These are phyloP conservation scores for Dendrolimus houi DNA, from an alignment of 2,888 invertebrate species.

Conservation along the genomic window DNA sequence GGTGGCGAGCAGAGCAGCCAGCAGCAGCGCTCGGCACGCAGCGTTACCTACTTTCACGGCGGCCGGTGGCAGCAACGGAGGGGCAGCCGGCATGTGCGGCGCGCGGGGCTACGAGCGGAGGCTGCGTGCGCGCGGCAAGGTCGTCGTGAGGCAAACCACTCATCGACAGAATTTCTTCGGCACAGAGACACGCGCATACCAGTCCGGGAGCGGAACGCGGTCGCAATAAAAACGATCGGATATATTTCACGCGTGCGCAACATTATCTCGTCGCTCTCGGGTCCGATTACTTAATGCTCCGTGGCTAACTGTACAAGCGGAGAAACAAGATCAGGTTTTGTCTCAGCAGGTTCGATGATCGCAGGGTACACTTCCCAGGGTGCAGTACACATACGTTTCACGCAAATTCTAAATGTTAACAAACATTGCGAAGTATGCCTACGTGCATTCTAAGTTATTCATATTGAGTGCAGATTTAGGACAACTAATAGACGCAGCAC, in stretches of 20 bases:
- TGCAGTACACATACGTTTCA: slow-evolving; percentile 21
- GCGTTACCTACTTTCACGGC: slow-evolving; percentile 68
- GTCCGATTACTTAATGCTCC: slow-evolving; percentile 72
- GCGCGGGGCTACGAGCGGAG: slow-evolving; percentile 20
- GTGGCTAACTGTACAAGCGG: slow-evolving; percentile 66
- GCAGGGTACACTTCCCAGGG: slow-evolving; percentile 44
- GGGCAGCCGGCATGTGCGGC: slow-evolving; percentile 20
- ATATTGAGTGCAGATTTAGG: neutral
- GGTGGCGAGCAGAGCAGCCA: slow-evolving; percentile 17
- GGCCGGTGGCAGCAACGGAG: slow-evolving; percentile 48
- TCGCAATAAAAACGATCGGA: slow-evolving; percentile 69
- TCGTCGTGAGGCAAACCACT: slow-evolving; percentile 74
- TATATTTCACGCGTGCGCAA: slow-evolving; percentile 75
- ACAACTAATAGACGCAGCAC: neutral
- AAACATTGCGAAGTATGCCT: neutral
- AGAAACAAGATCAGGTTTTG: slow-evolving; percentile 70
- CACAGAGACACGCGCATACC: slow-evolving; percentile 61
- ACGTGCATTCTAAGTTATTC: neutral
- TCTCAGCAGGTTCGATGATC: slow-evolving; percentile 63
- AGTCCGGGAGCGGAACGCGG: slow-evolving; percentile 61
- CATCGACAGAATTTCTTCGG: slow-evolving; percentile 67
- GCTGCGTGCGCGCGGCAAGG: slow-evolving; percentile 54
- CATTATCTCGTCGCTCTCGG: slow-evolving; percentile 69
- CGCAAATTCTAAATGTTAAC: neutral
- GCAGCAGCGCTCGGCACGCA: slow-evolving; percentile 21